Conservation (phyloP, 1,140 invertebrate species). For the Dinoponera quadriceps region DNA sequence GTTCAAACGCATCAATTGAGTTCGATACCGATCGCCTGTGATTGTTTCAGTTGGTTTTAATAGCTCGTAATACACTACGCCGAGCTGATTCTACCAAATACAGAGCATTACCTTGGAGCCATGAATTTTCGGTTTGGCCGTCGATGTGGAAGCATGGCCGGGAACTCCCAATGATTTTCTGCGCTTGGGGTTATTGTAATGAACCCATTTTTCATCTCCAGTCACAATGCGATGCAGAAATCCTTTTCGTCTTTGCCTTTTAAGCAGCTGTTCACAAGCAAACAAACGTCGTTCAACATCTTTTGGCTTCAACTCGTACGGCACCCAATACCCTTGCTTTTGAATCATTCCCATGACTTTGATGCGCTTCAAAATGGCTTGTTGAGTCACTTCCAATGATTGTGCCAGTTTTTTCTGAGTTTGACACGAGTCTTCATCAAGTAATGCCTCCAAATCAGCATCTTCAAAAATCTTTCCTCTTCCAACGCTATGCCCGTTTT, state of each 20-base stretch:
- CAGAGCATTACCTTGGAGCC: constrained; percentile 66
- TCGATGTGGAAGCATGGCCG: constrained; percentile 64
- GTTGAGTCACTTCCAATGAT: no score
- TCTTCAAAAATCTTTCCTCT: no score
- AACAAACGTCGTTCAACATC: constrained; percentile 15
- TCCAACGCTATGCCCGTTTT: no score
- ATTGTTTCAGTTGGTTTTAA: constrained; percentile 69
- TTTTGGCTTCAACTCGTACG: constrained; percentile 30
- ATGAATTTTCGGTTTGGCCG: constrained; percentile 67
- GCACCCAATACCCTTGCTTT: constrained; percentile 24
- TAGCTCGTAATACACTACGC: constrained; percentile 71
- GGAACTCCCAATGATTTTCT: constrained; percentile 64
- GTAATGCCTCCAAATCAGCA: no score
- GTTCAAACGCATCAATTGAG: constrained; percentile 70
- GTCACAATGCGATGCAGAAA: constrained; percentile 34
- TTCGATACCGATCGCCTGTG: constrained; percentile 61
- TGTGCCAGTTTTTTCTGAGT: no score
- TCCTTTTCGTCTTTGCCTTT: constrained; percentile 8
- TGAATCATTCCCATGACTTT: neutral
- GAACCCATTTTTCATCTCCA: constrained; percentile 59
- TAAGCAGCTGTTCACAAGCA: neutral
- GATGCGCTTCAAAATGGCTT: no score
- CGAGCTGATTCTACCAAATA: constrained; percentile 69
- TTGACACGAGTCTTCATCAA: no score
- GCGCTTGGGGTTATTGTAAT: constrained; percentile 62